phyloP scores from a whole-genome alignment of 2,888 invertebrate genomes.

The Lasius fuliginosus region DNA sequence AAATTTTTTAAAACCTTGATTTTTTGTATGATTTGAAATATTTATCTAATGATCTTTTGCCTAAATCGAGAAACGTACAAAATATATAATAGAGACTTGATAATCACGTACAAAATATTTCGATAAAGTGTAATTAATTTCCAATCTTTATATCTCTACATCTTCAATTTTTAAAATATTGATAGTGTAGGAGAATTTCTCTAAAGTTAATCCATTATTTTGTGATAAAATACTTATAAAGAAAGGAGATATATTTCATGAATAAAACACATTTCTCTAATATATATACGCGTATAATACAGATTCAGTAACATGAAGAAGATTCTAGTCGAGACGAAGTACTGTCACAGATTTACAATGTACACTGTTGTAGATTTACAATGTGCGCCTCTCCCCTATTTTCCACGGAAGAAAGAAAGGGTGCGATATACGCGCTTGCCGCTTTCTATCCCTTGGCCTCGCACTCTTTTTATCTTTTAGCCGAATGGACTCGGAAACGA shows the following conservation, averaged over 20 bases:
- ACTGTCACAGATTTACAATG: conserved; percentile 53
- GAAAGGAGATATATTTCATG: background rate
- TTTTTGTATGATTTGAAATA: background rate
- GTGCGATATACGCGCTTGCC: conserved; percentile 8
- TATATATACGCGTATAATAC: background rate
- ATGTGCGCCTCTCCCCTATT: conserved; percentile 24
- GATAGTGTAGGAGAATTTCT: background rate
- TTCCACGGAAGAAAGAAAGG: conserved; percentile 1
- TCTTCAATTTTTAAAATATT: background rate
- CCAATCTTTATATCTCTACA: background rate
- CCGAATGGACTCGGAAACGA: conserved; percentile 55
- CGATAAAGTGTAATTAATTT: background rate
- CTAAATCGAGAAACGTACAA: background rate
- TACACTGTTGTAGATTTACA: conserved; percentile 39
- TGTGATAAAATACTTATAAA: background rate
- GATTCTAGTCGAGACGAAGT: conserved; percentile 5
- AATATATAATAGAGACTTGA: background rate
- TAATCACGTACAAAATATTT: background rate
- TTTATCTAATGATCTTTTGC: background rate
- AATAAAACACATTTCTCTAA: conserved; percentile 5
- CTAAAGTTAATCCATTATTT: background rate
- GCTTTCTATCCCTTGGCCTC: conserved; percentile 3
- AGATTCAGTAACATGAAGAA: background rate
- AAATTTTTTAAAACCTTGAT: background rate
- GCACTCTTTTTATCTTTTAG: background rate